phyloP scores from a whole-genome alignment of 2,797 vertebrate genomes.

The Paguma larvata region DNA sequence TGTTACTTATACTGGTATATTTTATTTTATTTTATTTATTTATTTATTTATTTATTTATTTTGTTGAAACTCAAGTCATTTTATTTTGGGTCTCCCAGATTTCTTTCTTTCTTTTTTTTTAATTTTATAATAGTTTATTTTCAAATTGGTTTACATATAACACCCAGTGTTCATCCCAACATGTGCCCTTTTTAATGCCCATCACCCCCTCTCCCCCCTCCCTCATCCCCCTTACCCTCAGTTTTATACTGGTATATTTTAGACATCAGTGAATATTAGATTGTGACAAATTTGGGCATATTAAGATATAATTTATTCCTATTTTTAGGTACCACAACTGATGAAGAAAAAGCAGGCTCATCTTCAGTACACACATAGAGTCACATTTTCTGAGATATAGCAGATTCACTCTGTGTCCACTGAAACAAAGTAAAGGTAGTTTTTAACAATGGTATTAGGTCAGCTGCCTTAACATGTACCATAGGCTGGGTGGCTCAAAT shows the following conservation, averaged over 20 bases:
- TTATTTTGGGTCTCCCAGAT: too few relatives aligned
- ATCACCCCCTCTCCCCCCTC: too few relatives aligned
- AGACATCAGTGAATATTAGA: background rate
- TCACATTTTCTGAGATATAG: background rate
- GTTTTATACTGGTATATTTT: constrained; percentile 51
- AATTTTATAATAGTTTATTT: too few relatives aligned
- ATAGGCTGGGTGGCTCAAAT: background rate
- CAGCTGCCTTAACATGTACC: background rate
- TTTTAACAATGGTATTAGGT: background rate
- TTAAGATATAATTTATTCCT: background rate
- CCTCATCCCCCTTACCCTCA: too few relatives aligned
- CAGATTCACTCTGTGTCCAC: background rate
- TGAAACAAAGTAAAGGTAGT: background rate
- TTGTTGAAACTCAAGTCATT: too few relatives aligned
- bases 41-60: too few relatives aligned
- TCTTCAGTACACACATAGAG: background rate
- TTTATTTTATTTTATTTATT: too few relatives aligned
- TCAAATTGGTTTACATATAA: too few relatives aligned
- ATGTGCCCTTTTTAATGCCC: too few relatives aligned
- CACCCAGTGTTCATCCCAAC: too few relatives aligned
- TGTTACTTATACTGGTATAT: constrained; percentile 36
- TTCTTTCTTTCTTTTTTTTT: too few relatives aligned
- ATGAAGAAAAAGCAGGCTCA: background rate
- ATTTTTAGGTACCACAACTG: background rate
- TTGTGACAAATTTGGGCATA: background rate